Evolutionary conservation across 1,140 invertebrate genomes (phyloP).

Genomic region (Drosophila subobscura): DNA sequence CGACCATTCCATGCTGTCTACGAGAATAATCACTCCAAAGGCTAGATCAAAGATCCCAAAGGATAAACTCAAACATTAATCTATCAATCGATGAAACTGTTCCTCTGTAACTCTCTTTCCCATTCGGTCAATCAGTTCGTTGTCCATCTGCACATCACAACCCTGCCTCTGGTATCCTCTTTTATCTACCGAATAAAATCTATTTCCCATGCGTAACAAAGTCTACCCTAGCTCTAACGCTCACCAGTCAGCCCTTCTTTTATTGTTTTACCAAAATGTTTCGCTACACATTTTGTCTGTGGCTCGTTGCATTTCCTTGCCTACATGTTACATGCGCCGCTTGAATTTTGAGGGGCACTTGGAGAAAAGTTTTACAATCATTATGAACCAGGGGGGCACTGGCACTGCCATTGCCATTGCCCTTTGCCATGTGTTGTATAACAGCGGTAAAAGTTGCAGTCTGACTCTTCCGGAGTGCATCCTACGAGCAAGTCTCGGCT

Average conservation of each 20-base stretch:
- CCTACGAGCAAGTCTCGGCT: slow-evolving; percentile 16
- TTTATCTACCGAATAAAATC: no score
- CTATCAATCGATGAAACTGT: no score
- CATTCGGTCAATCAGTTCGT: no score
- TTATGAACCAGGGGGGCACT: slow-evolving; percentile 11
- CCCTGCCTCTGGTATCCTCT: no score
- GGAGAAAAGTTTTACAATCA: slow-evolving; percentile 42
- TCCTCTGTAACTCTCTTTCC: no score
- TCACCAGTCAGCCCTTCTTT: slow-evolving; percentile 17
- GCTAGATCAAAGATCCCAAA: no score
- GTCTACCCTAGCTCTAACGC: neutral
- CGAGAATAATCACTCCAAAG: no score
- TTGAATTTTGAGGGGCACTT: slow-evolving; percentile 36
- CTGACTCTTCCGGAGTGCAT: slow-evolving; percentile 36
- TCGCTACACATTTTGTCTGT: slow-evolving; percentile 30
- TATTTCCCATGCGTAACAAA: no score
- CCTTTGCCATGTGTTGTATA: slow-evolving; percentile 59
- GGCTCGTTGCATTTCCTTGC: slow-evolving; percentile 37
- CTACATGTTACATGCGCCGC: slow-evolving; percentile 46
- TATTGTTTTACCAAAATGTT: slow-evolving; percentile 16
- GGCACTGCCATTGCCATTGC: slow-evolving; percentile 42
- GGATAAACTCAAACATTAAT: no score
- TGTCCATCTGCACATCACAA: no score
- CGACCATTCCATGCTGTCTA: no score
- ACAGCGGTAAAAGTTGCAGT: slow-evolving; percentile 63